Evolutionary conservation across 2,113 vertebrate genomes (phyloP), one percentile per base, ranked within the genome.

Genomic region (Cygnus buccinator): DNA sequence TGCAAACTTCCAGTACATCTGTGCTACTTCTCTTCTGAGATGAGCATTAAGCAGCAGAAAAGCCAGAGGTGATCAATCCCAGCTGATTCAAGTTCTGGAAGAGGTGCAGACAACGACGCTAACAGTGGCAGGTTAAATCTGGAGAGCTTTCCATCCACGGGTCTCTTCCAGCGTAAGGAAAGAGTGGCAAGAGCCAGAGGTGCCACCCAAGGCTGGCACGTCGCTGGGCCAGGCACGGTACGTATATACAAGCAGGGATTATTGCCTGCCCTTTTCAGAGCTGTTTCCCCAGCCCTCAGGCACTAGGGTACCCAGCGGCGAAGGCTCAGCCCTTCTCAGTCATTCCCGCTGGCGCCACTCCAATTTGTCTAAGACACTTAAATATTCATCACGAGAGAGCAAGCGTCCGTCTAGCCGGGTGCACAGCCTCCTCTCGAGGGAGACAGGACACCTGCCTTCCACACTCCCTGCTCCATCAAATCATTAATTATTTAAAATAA

Each of bases 401-500:
- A 87, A 86, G 86, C 50, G 61, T 88, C 28, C 0, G 73, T 95
- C 89, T 97, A n/a, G 81, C 77, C 84, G 48, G 77, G 96, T 46
- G 66, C 66, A 73, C 89, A 91, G 84, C 79, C 78, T 79, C 81
- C 93, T 91, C 96, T 76, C 89, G 44, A 11, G 96, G 94, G 96
- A 96, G 84, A 58, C 1, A 1, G 87, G 96, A 97, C 96, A 97
- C 96, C 95, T 97, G 96, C 84, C 84, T 91, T 78, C 91, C 58
- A 54, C 74, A 65, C 81, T 94, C 91, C 71, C 84, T 73, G 81
- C 67, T 89, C 94, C 84, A 96, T 91, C 94, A 93, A 82, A 79
- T 84, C 81, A 95, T 97, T 91, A 95, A 97, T 97, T 96, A 97
- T 97, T 97, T 93, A 97, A 97, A 95, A 94, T 66, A 95, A 58